Percentiles rank a stretch among this genome's conserved stretches.
Conservation (phyloP, 2,113 vertebrate genomes). For the Philantomba maxwellii region DNA sequence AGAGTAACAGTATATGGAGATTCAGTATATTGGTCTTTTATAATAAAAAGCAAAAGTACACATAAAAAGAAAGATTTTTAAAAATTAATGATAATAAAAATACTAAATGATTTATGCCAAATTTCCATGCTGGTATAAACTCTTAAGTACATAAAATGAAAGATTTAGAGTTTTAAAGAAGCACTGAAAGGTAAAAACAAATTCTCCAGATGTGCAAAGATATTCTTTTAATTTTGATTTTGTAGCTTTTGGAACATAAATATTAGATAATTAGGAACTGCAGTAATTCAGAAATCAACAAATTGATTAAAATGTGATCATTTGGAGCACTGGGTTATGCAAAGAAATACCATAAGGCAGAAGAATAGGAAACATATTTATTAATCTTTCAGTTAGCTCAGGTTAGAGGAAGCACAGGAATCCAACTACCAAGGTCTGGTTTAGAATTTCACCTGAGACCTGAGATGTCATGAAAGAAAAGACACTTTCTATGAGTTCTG, state of each 20-base stretch:
- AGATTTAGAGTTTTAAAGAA: neutral
- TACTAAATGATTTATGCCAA: neutral
- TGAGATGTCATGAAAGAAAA: neutral
- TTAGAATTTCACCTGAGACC: neutral
- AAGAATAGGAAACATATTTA: neutral
- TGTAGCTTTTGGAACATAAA: neutral
- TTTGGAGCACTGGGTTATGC: neutral
- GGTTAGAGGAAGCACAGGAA: neutral
- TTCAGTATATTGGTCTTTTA: neutral
- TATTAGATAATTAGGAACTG: neutral
- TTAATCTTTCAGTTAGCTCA: neutral
- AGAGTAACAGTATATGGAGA: neutral
- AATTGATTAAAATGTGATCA: neutral
- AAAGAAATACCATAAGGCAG: neutral
- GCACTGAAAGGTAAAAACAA: neutral
- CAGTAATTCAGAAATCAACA: neutral
- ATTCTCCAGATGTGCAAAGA: neutral
- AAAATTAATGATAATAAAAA: neutral
- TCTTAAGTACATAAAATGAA: neutral
- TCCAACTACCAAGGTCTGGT: neutral
- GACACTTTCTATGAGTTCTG: neutral
- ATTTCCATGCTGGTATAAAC: neutral
- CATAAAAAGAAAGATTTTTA: neutral
- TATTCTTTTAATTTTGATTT: neutral
- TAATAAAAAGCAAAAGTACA: neutral